Conservation (phyloP, 2,888 invertebrate species). For the Drosophila subquinaria region DNA sequence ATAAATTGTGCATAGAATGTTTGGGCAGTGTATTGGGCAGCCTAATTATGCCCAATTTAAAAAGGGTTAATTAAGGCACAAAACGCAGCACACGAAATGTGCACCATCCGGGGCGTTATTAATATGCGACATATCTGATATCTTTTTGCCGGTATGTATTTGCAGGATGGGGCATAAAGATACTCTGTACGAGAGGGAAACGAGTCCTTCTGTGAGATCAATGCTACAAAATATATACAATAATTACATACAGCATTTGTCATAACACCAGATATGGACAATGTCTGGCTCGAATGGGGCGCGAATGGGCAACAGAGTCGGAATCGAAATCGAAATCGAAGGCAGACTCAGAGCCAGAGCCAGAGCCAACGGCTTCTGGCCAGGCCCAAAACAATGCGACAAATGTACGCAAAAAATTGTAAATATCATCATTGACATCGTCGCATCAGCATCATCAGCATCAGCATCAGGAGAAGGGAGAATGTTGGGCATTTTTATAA, state of each 20-base stretch:
- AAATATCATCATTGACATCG: constrained; percentile 77
- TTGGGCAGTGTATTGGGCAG: constrained; percentile 50
- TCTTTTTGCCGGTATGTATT: constrained; percentile 63
- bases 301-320: constrained; percentile 64
- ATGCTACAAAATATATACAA: constrained; percentile 64
- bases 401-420: constrained; percentile 74
- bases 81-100: constrained; percentile 73
- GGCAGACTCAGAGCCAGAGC: constrained; percentile 1
- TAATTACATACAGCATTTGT: constrained; percentile 82
- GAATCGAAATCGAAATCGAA: constrained; percentile 4
- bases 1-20: not conserved
- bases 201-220: constrained; percentile 52
- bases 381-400: constrained; percentile 65
- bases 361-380: constrained; percentile 23
- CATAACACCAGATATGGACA: constrained; percentile 81
- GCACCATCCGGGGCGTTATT: constrained; percentile 77
- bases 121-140: constrained; percentile 82
- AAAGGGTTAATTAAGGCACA: constrained; percentile 84
- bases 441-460: constrained; percentile 27
- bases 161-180: constrained; percentile 2
- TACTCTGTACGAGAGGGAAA: constrained; percentile 3
- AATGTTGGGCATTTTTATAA: constrained; percentile 76
- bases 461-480: constrained; percentile 24
- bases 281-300: constrained; percentile 49
- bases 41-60: constrained; percentile 83